Base-by-base conservation (phyloP, 2,113 vertebrate genomes). In the Anhinga rufa region DNA sequence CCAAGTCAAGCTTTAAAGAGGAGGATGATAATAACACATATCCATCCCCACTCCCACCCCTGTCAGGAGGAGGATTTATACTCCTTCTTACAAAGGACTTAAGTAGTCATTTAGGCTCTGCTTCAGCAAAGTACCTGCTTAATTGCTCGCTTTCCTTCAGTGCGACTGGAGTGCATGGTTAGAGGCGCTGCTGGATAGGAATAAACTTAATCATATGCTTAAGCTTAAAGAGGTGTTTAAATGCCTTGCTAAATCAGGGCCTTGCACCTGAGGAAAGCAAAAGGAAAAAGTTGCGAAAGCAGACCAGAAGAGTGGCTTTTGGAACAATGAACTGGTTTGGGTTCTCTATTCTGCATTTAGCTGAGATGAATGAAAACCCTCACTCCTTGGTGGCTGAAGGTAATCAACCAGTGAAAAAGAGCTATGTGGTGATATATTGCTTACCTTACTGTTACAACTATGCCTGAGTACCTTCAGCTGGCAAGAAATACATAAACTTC, bases 1-100 rank as follows among this genome's bases (percentile, higher is more conserved):
- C 60, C 64, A 86, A 81, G 60, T 64, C 95, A 74, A 7, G 71
- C 77, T 93, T 93, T 95, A 70, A 91, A 89, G 89, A 88, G 48
- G 18, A 65, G 60, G 76, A 55, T 48, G 82, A 86, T 84, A 93
- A 86, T 74, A 93, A 90, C 72, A 78, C 3, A 1, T 51, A 55
- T 49, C 82, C 65, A 64, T 90, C 38, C 54, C 87, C 70, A 71
- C 92, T 94, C 90, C 87, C 84, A 48, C 62, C 71, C 52, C 80
- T 93, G 82, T 83, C 96, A 96, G 52, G 51, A 91, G 32, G n/a
- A 95, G 60, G 85, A 96, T 96, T 93, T 95, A 95, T 93, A 51
- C 38, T 66, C 76, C 71, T 81, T 9, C 72, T 92, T 58, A 90
- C 76, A 94, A 92, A 92, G 86, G 65, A 71, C 60, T 94, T 79